These are phyloP conservation scores for Leuciscus idus DNA, from an alignment of 2,113 vertebrate species.

Conservation along the genomic window DNA sequence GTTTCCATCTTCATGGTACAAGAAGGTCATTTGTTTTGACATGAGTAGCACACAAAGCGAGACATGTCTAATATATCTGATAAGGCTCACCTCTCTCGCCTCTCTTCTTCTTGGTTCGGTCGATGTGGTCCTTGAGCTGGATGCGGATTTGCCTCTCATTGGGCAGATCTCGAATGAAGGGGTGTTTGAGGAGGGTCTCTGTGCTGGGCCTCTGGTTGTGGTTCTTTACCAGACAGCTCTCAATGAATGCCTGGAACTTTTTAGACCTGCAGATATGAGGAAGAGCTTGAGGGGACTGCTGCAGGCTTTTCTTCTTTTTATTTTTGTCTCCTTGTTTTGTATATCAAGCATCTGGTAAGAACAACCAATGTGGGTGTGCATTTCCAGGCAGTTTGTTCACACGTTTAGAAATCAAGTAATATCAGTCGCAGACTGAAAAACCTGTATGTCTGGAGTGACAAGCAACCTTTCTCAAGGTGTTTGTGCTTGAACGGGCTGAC, in stretches of 20 bases:
- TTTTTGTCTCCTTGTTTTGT: neutral
- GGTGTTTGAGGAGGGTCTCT: constrained; percentile 91
- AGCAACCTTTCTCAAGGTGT: neutral
- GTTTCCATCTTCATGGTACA: neutral
- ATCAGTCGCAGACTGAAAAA: neutral
- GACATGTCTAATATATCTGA: neutral
- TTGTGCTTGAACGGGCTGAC: neutral
- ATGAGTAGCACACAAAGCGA: neutral
- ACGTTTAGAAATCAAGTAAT: neutral
- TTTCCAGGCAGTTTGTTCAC: neutral
- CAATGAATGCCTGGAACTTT: constrained; percentile 95
- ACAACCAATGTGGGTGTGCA: too few relatives aligned
- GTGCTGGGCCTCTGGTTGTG: constrained; percentile 89
- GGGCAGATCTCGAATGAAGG: constrained; percentile 89
- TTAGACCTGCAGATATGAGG: constrained; percentile 83
- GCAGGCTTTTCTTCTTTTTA: neutral
- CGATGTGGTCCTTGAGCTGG: constrained; percentile 98
- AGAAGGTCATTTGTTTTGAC: neutral
- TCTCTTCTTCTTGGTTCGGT: constrained; percentile 95
- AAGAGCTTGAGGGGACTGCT: neutral
- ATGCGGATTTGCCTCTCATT: constrained; percentile 95
- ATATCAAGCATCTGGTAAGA: neutral
- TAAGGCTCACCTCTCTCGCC: constrained; percentile 87
- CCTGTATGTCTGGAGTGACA: neutral
- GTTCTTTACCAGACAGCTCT: constrained; percentile 94